A percentile compares a stretch with the other conserved stretches of the same genome.
These are phyloP conservation scores for Cuculus canorus DNA, from an alignment of 2,797 vertebrate species.

Conservation along the genomic window DNA sequence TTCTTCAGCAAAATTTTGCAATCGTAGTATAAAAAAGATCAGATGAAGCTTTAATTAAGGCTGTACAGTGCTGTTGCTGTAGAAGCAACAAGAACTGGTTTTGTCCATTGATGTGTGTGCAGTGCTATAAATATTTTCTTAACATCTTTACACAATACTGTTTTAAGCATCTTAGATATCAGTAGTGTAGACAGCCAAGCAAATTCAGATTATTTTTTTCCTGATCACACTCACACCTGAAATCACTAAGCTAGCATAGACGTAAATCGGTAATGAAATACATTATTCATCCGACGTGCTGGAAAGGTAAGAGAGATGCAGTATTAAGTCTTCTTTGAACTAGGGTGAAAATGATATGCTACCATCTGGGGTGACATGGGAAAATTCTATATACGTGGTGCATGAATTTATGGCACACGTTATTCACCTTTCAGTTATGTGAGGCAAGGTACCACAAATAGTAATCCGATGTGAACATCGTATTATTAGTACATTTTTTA, in stretches of 20 bases:
- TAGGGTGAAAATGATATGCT: neutral
- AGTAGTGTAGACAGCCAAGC: slow-evolving; percentile 62
- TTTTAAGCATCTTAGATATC: slow-evolving; percentile 69
- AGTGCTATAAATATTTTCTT: slow-evolving; percentile 77
- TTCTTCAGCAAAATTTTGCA: slow-evolving; percentile 69
- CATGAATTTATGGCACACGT: neutral
- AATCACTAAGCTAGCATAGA: slow-evolving; percentile 59
- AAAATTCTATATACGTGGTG: neutral
- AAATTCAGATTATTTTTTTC: slow-evolving; percentile 66
- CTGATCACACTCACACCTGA: slow-evolving; percentile 25
- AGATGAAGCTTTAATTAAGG: slow-evolving; percentile 75
- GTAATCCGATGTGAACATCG: neutral
- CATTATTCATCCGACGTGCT: slow-evolving; percentile 32
- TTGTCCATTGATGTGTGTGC: slow-evolving; percentile 72
- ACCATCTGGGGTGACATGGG: neutral
- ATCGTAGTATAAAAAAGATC: slow-evolving; percentile 63
- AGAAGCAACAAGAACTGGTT: slow-evolving; percentile 73
- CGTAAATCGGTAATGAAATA: slow-evolving; percentile 42
- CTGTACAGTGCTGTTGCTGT: slow-evolving; percentile 66
- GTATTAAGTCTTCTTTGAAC: neutral
- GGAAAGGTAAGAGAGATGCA: slow-evolving; percentile 44
- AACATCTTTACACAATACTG: slow-evolving; percentile 74
- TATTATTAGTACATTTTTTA: neutral
- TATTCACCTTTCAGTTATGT: neutral
- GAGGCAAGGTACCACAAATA: neutral